Evolutionary conservation across 1,140 invertebrate genomes (phyloP).

Genomic region (Drosophila murphyi): DNA sequence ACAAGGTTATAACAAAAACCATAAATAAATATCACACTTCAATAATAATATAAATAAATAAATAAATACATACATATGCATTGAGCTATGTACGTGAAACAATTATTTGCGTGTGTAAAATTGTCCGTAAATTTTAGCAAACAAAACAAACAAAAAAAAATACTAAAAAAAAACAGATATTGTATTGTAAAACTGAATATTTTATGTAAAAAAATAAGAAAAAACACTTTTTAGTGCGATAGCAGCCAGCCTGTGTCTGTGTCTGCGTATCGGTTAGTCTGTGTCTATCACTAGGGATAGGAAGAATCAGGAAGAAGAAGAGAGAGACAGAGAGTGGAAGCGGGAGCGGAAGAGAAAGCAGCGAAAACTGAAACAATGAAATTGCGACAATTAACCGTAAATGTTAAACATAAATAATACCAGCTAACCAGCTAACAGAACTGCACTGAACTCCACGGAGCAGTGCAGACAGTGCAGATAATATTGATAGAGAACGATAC

Average conservation of each 20-base stretch:
- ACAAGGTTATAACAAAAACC: conserved; percentile 41
- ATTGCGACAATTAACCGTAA: conserved; percentile 78
- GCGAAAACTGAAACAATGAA: conserved; percentile 80
- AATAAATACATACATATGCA: conserved; percentile 51
- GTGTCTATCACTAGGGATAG: conserved; percentile 8
- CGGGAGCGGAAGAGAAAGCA: neutral
- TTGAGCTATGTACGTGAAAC: conserved; percentile 42
- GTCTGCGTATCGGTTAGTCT: conserved; percentile 7
- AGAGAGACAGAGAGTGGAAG: too few species aligned
- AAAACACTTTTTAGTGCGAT: conserved; percentile 31
- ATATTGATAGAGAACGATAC: conserved; percentile 8
- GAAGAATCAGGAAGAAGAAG: conserved; percentile 1
- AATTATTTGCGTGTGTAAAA: conserved; percentile 69
- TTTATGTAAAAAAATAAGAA: conserved; percentile 58
- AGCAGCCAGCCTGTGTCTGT: conserved; percentile 21
- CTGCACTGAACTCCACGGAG: conserved; percentile 18
- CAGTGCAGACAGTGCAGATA: conserved; percentile 14
- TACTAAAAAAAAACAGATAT: conserved; percentile 31
- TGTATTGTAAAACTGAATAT: conserved; percentile 70
- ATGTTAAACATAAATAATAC: conserved; percentile 47
- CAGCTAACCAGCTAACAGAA: conserved; percentile 13
- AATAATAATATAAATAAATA: conserved; percentile 66
- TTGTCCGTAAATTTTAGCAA: conserved; percentile 81
- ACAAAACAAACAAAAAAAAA: conserved; percentile 41
- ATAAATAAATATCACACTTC: conserved; percentile 76